Base-by-base conservation (phyloP, 64 coral and sea anemone species). In the Pocillopora verrucosa region DNA sequence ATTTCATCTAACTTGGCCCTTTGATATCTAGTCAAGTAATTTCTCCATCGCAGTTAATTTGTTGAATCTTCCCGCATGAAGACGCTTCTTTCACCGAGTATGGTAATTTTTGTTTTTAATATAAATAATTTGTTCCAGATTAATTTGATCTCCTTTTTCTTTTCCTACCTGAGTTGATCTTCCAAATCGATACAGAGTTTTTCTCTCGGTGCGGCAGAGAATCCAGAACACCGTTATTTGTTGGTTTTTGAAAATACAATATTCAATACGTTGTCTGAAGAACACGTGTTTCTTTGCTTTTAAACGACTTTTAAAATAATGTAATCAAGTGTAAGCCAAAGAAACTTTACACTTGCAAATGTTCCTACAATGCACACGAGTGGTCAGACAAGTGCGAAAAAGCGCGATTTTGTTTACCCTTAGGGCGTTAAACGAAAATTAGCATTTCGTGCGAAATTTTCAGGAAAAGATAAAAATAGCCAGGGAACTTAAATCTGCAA, bases 1-100 rank as follows among this genome's bases (percentile, higher is more conserved):
- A 77, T 77, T 77, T n/a, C 75, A 77, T 77, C 56, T 36, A 37
- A 77, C 37, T 77, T 56, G 37, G 56, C n/a, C 11, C 25, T 65
- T 30, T 24, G 16, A 77, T 56, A 56, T 11, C 35, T 51, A 77
- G 45, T 77, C 37, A 56, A 56, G 15, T 16, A 56, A 51, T 11
- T 22, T 77, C 38, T 77, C 56, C 19, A 9, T 77, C 75, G 75
- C 37, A 57, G 41, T 41, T 56, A 56, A 56, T 56, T 77, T 57
- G 16, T 77, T 56, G 75, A 70, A 11, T 20, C 25, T 70, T 24
- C 5, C 20, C 22, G 67, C 67, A 11, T 70, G 67, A 24, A 70
- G 9, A 70, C 5, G 67, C 10, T 0, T 70, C 25, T 70, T 24
- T 3, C 67, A 10, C 9, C 67, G 24, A 70, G 67, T 20, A 9